Evolutionary conservation across 2,888 invertebrate species (phyloP), one percentile per base, ranked within the genome.

Genomic region (Busseola fusca): DNA sequence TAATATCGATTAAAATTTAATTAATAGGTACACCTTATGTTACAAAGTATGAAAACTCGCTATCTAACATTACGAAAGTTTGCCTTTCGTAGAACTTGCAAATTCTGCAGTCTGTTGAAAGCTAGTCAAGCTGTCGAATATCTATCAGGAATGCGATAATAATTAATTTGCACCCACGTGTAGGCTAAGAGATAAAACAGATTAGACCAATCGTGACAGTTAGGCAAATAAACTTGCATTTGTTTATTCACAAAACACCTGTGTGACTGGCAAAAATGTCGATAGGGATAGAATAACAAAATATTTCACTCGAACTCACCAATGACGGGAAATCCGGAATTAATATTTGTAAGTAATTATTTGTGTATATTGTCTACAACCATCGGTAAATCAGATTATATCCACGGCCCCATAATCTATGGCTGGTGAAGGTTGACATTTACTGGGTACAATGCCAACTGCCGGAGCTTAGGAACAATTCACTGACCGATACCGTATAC

Each of bases 91-190:
- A 72, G 69, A 60, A 79, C 72, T 78, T 80, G 80, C 76, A 81
- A 81, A 81, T 78, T 59, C 62, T 75, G 64, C 52, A 72, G 73
- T 75, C 76, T 83, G 82, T 84, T 72, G 87, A 85, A 87, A 84
- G 84, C 74, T 69, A 76, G 79, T 80, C 81, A 80, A 83, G 79
- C 78, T 80, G 84, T 81, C 82, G 80, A 84, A 85, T 87, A 83
- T 74, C 82, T 86, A 85, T 85, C 82, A 81, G 73, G 70, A 79
- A 72, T 63, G 54, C 71, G 64, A 80, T 71, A 76, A 30, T 78
- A 78, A 82, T 83, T 84, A 74, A 84, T 81, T 73, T 72, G 48
- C 75, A 64, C 72, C 81, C 65, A 72, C 80, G 56, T 68, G 54
- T 70, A 27, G 25, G 42, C 42, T 60, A 25, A 30, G 40, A 65